A percentile compares a stretch with the other conserved stretches of the same genome.
Conservation (phyloP, 2,888 invertebrate genomes). For the Sarcophaga variegata region DNA sequence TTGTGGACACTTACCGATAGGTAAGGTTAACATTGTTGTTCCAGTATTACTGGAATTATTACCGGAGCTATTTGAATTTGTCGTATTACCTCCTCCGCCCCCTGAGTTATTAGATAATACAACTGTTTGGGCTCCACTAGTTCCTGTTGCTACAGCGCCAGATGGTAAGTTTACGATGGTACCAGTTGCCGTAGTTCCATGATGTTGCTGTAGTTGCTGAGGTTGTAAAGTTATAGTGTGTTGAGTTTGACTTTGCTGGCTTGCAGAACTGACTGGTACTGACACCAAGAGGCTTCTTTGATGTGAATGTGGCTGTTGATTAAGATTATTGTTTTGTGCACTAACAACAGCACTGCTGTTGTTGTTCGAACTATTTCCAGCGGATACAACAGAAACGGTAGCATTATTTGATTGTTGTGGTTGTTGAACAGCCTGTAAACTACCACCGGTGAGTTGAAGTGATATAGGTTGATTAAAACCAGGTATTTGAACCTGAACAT, state of each 20-base stretch:
- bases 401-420: slow-evolving; percentile 66
- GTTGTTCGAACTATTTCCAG: slow-evolving; percentile 63
- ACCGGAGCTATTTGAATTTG: slow-evolving; percentile 54
- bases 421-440: slow-evolving; percentile 81
- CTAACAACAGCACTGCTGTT: slow-evolving; percentile 55
- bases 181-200: slow-evolving; percentile 75
- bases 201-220: slow-evolving; percentile 81
- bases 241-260: slow-evolving; percentile 77
- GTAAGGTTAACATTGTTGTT: slow-evolving; percentile 84
- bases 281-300: slow-evolving; percentile 86
- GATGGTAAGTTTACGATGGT: slow-evolving; percentile 82
- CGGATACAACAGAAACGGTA: slow-evolving; percentile 67
- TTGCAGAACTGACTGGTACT: slow-evolving; percentile 83
- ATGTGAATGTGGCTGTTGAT: slow-evolving; percentile 74
- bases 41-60: slow-evolving; percentile 51
- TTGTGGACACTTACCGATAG: slow-evolving; percentile 83
- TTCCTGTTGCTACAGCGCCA: slow-evolving; percentile 70
- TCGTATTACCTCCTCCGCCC: slow-evolving; percentile 62
- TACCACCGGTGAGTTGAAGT: slow-evolving; percentile 87
- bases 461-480: slow-evolving; percentile 94
- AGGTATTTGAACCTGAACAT: slow-evolving; percentile 90
- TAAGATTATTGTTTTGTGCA: slow-evolving; percentile 57
- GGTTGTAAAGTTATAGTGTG: slow-evolving; percentile 79
- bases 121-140: slow-evolving; percentile 81
- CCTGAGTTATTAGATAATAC: slow-evolving; percentile 78